Base-by-base conservation (phyloP, 2,797 vertebrate species). In the Sebastes iracundus region DNA sequence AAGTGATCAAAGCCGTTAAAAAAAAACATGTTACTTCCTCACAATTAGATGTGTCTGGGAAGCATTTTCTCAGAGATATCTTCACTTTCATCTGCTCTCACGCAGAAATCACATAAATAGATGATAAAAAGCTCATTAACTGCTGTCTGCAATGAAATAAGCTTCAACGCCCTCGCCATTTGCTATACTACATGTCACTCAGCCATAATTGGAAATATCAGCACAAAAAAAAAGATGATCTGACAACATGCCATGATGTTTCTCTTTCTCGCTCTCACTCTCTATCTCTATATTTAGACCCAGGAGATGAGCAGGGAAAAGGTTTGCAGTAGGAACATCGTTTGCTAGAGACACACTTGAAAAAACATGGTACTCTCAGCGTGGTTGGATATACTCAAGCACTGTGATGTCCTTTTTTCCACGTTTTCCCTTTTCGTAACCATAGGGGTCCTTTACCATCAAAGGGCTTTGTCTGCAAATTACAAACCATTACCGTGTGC, bases 201-300 rank as follows among this genome's bases (percentile, higher is more conserved):
- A 91, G 77, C 60, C 77, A 16, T 93, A 92, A 91, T 84, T 90
- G 88, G 86, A 88, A 88, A 88, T 75, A 84, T 84, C 86, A 66
- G 58, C 82, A 72, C 22, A 64, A 61, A 53, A 85, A 76, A 84
- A 76, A 78, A 73, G 32, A 85, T 46, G 76, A 90, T 85, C 81
- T 91, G 85, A 92, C 86, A 82, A 87, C 62, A 73, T 75, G 83
- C 70, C 77, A 70, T 80, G 76, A 86, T 72, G 49, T 66, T 69
- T 88, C 70, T 79, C 66, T 74, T 71, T 78, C 78, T 75, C 32
- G 14, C 68, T 62, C 63, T 52, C 59, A 61, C 65, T 58, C 53
- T 75, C 72, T 35, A 23, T 60, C 68, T 83, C 87, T 93, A 88
- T 87, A 86, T 93, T 87, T 89, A 87, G 87, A 87, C 55, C 64